A percentile compares a stretch with the other conserved stretches of the same genome.
Evolutionary conservation across 1,140 invertebrate species (phyloP).

Genomic region (Drosophila oshimai): DNA sequence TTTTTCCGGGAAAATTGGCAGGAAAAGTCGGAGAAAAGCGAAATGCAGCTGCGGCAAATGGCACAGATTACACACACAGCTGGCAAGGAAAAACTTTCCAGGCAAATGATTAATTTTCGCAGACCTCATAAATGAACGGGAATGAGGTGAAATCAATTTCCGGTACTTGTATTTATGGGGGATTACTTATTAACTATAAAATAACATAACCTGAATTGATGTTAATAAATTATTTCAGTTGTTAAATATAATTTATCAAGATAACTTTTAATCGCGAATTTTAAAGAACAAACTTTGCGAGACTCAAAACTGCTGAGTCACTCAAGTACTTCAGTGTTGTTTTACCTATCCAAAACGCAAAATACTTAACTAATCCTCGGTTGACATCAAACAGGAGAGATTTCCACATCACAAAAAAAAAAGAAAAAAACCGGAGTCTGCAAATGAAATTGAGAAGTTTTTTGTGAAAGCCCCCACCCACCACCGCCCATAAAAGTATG

Average conservation of each 20-base stretch:
- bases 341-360: not conserved
- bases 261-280: too few relatives aligned
- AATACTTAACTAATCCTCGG: conserved; percentile 15
- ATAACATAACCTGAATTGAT: too few relatives aligned
- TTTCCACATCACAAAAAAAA: conserved; percentile 17
- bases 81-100: conserved; percentile 4
- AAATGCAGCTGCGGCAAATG: conserved; percentile 31
- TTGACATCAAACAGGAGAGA: conserved; percentile 25
- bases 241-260: too few relatives aligned
- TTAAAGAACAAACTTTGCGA: not conserved
- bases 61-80: conserved; percentile 34
- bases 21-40: conserved; percentile 36
- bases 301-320: not conserved
- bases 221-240: too few relatives aligned
- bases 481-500: not conserved
- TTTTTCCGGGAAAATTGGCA: conserved; percentile 14
- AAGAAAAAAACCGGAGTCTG: conserved; percentile 17
- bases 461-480: not conserved
- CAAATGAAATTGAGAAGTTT: conserved; percentile 26
- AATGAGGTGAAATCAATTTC: not conserved
- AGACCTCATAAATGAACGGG: not conserved
- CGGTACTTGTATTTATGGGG: not conserved
- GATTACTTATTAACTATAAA: too few relatives aligned
- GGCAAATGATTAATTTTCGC: conserved; percentile 20
- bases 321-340: not conserved